Evolutionary conservation across 2,888 invertebrate genomes (phyloP), one percentile per base, ranked within the genome.

Genomic region (Platycheirus rosarum): DNA sequence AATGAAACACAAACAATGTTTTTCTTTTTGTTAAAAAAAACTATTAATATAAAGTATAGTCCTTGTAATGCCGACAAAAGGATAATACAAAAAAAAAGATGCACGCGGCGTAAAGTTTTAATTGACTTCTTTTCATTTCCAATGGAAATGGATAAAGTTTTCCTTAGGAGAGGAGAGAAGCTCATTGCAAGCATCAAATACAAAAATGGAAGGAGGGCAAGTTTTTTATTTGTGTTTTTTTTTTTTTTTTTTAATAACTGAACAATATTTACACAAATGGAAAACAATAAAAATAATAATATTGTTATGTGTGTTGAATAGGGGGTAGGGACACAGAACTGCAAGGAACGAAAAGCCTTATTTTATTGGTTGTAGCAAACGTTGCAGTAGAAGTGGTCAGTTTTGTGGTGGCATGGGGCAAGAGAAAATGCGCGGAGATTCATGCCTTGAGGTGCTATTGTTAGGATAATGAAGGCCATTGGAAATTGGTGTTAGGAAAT

Each of bases 111-210:
- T 60, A 76, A 80, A 80, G 63, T 80, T 80, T 80, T 76, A 80
- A 76, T 80, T 76, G 80, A 80, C 76, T 80, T 76, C 70, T 71
- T 65, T 80, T 80, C 76, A 66, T 80, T 40, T 71, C 42, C 70
- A 80, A 80, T 76, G 46, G 37, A 71, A 80, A 70, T 76, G 65
- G 76, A 80, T 80, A 71, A 80, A 80, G 66, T 70, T 76, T 70
- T 46, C 8, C 29, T 8, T 35, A 13, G n/a, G n/a, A n/a, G n/a
- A n/a, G n/a, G n/a, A n/a, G n/a, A n/a, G n/a, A n/a, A n/a, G n/a
- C n/a, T n/a, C n/a, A n/a, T n/a, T n/a, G n/a, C n/a, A n/a, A n/a
- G n/a, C n/a, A n/a, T n/a, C n/a, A n/a, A n/a, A n/a, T n/a, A n/a
- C n/a, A n/a, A n/a, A n/a, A n/a, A n/a, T n/a, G n/a, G n/a, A n/a